phyloP scores from a whole-genome alignment of 2,113 vertebrate genomes.

The Tragulus kanchil region DNA sequence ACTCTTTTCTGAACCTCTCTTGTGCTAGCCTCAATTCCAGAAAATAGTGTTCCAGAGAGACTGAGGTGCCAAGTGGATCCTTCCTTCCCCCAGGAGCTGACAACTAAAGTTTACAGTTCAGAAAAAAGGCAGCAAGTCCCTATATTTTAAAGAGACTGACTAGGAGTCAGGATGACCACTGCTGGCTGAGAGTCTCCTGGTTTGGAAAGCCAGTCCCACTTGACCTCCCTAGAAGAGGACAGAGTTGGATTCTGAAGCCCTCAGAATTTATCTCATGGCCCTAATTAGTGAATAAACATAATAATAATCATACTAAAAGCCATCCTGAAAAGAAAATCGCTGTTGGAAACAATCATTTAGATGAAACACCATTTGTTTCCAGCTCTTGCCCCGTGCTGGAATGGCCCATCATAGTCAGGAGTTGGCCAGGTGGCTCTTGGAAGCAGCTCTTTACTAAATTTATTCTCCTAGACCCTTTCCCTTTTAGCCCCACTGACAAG shows the following conservation, averaged over 20 bases:
- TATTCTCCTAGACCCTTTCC: background rate
- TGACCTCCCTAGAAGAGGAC: background rate
- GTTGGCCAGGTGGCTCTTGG: background rate
- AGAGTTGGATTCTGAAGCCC: no score
- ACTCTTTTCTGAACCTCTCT: slow-evolving; percentile 36
- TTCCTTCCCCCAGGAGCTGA: background rate
- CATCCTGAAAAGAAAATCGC: slow-evolving; percentile 74
- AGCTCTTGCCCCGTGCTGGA: slow-evolving; percentile 65
- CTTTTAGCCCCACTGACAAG: background rate
- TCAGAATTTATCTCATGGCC: no score
- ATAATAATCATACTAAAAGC: slow-evolving; percentile 49
- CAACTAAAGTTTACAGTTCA: background rate
- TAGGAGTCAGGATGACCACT: background rate
- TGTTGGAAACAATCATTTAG: slow-evolving; percentile 77
- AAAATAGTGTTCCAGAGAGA: background rate
- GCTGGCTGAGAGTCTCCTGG: background rate
- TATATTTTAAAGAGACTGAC: slow-evolving; percentile 8
- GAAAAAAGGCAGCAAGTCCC: background rate
- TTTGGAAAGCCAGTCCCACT: background rate
- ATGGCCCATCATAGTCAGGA: background rate
- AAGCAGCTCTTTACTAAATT: background rate
- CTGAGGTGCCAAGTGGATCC: background rate
- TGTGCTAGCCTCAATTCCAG: slow-evolving; percentile 1
- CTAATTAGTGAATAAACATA: slow-evolving; percentile 66
- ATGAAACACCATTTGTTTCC: slow-evolving; percentile 80